Conservation (phyloP, 2,113 vertebrate genomes). For the Hyla sarda region DNA sequence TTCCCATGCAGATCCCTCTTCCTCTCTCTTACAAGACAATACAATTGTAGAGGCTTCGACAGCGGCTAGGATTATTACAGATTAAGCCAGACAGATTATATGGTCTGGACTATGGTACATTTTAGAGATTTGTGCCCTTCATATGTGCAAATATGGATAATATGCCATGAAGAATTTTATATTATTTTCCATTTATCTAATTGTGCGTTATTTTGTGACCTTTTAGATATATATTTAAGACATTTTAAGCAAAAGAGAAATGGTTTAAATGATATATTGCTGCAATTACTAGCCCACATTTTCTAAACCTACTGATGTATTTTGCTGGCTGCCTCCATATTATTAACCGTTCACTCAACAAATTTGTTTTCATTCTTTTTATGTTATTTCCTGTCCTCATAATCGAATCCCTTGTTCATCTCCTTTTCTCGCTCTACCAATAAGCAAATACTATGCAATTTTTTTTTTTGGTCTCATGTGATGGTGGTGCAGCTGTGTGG, state of each 20-base stretch:
- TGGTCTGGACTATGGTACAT: not conserved
- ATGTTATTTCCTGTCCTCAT: not conserved
- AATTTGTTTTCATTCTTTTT: not conserved
- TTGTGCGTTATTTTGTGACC: not conserved
- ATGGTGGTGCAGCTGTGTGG: too few species aligned
- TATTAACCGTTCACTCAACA: not conserved
- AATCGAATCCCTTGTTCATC: not conserved
- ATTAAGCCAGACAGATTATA: not conserved
- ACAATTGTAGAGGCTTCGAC: not conserved
- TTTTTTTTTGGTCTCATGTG: too few species aligned
- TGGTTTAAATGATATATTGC: not conserved
- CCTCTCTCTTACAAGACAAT: constrained; percentile 2
- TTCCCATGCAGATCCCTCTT: constrained; percentile 32
- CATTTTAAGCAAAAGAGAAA: not conserved
- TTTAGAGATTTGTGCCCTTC: not conserved
- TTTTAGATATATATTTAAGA: not conserved
- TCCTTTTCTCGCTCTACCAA: too few species aligned
- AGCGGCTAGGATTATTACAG: not conserved
- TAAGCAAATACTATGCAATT: too few species aligned
- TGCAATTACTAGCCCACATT: not conserved
- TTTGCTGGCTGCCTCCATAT: not conserved
- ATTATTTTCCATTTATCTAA: not conserved
- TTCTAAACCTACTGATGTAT: not conserved
- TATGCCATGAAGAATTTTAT: not conserved
- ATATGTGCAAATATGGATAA: not conserved